phyloP scores from a whole-genome alignment of 2,113 vertebrate genomes.

The Albula glossodonta region DNA sequence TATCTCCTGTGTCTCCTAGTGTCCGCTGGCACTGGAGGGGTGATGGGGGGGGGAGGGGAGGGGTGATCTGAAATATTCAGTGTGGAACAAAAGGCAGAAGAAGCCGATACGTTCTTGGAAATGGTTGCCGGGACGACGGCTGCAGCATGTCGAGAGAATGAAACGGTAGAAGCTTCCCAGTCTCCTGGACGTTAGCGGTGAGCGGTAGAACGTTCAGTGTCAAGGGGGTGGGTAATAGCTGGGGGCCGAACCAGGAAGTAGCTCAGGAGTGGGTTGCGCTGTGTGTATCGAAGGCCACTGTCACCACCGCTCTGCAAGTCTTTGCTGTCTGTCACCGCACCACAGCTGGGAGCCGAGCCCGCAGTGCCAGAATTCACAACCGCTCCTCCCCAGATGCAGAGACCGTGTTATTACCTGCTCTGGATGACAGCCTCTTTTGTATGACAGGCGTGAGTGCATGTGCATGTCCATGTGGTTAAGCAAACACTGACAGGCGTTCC shows the following conservation, averaged over 20 bases:
- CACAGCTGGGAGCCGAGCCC: too few species aligned
- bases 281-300: too few species aligned
- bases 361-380: too few species aligned
- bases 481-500: background rate
- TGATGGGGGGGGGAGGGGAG: too few species aligned
- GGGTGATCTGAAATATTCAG: constrained; percentile 75
- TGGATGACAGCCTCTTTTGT: too few species aligned
- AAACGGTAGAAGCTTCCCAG: constrained; percentile 54
- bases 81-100: constrained; percentile 59
- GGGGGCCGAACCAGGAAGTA: constrained; percentile 32
- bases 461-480: background rate
- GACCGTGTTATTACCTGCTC: too few species aligned
- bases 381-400: too few species aligned
- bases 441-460: constrained; percentile 4
- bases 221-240: background rate
- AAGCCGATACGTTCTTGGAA: constrained; percentile 69
- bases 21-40: constrained; percentile 36
- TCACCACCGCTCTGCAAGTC: background rate
- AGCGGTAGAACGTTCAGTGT: constrained; percentile 49
- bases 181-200: constrained; percentile 40
- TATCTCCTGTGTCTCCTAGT: background rate
- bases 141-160: constrained; percentile 62
- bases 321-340: too few species aligned
- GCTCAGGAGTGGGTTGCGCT: background rate
- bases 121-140: constrained; percentile 84